Conservation (phyloP, 1,140 invertebrate species). For the Drosophila teissieri region DNA sequence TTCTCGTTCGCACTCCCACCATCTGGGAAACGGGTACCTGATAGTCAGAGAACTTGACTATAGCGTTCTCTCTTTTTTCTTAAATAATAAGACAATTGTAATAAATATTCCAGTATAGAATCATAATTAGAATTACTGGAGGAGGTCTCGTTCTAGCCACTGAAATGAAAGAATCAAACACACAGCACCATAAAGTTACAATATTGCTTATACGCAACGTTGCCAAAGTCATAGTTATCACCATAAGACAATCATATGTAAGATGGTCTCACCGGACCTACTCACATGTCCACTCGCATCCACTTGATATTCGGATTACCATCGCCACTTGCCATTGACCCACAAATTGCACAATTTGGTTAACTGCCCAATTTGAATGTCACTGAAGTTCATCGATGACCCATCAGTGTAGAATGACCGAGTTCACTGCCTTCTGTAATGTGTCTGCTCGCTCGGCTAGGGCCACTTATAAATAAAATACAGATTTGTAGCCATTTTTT, state of each 20-base stretch:
- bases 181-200: background rate
- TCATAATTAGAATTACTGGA: no score
- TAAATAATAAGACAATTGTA: no score
- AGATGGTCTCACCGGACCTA: conserved; percentile 29
- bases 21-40: no score
- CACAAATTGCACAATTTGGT: conserved; percentile 60
- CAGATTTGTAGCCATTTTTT: conserved; percentile 62
- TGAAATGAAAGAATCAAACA: background rate
- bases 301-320: conserved; percentile 28
- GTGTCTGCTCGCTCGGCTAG: conserved; percentile 40
- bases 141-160: no score
- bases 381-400: conserved; percentile 43
- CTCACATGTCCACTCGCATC: conserved; percentile 38
- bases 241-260: conserved; percentile 24
- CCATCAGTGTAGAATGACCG: conserved; percentile 26
- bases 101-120: no score
- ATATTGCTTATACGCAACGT: conserved; percentile 26
- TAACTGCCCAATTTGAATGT: conserved; percentile 66
- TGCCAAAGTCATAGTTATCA: conserved; percentile 13
- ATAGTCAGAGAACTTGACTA: no score
- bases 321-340: conserved; percentile 51
- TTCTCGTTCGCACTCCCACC: no score
- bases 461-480: conserved; percentile 69
- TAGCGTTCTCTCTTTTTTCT: no score
- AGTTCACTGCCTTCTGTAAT: conserved; percentile 43